phyloP scores from a whole-genome alignment of 92 coral and sea anemone species.

The Hydrozoanthus gracilis region DNA sequence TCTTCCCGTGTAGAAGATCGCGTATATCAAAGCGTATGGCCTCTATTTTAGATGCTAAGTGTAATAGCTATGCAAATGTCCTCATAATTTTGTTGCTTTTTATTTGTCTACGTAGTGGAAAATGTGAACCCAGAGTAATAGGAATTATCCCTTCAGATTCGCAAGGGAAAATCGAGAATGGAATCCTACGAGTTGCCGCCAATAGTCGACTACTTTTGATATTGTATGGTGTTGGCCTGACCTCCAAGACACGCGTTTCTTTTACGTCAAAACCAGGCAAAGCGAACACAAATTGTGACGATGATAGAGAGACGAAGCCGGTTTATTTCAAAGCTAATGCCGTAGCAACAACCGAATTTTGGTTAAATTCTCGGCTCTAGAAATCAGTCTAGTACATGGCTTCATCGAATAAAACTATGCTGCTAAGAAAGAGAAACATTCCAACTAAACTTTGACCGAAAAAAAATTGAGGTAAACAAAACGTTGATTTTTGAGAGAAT shows the following conservation, averaged over 20 bases:
- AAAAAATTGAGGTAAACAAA: too few relatives aligned
- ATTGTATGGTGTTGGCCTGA: slow-evolving; percentile 72
- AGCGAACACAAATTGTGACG: slow-evolving; percentile 71
- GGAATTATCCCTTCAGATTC: slow-evolving; percentile 87
- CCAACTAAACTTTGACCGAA: too few relatives aligned
- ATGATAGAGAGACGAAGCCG: slow-evolving; percentile 52
- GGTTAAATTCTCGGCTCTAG: too few relatives aligned
- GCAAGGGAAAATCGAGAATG: slow-evolving; percentile 64
- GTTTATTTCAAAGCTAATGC: slow-evolving; percentile 56
- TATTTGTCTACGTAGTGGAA: slow-evolving; percentile 49
- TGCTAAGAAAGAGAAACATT: too few relatives aligned
- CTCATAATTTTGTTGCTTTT: slow-evolving; percentile 51
- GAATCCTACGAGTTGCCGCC: slow-evolving; percentile 64
- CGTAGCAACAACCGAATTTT: too few relatives aligned
- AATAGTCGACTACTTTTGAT: slow-evolving; percentile 59
- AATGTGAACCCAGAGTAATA: slow-evolving; percentile 70
- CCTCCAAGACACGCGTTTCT: slow-evolving; percentile 67
- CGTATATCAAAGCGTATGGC: slow-evolving; percentile 66
- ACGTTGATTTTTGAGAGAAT: too few relatives aligned
- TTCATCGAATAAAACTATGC: too few relatives aligned
- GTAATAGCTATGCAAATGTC: slow-evolving; percentile 39
- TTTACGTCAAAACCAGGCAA: slow-evolving; percentile 69
- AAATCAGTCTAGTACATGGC: too few relatives aligned
- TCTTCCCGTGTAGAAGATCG: neutral
- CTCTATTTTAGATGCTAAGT: slow-evolving; percentile 64